A percentile compares a stretch with the other conserved stretches of the same genome.
Conservation (phyloP, 2,113 vertebrate genomes). For the Nothobranchius furzeri region DNA sequence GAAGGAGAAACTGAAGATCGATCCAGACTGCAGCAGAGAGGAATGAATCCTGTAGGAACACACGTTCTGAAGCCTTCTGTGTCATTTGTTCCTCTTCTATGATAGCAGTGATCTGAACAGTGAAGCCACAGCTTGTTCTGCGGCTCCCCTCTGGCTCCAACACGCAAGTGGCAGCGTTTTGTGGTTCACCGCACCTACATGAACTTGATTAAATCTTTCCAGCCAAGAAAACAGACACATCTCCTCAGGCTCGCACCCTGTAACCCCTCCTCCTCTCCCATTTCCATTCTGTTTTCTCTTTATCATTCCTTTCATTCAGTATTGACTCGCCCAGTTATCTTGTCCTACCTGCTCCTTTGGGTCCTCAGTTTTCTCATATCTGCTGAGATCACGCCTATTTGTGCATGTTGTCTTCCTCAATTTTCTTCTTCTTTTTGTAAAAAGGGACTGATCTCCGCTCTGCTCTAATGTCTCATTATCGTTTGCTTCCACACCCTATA, state of each 20-base stretch:
- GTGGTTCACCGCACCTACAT: slow-evolving; percentile 63
- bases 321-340: slow-evolving; percentile 45
- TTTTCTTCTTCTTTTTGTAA: slow-evolving; percentile 12
- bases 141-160: slow-evolving; percentile 34
- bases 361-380: slow-evolving; percentile 2
- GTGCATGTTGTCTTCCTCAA: neutral
- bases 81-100: neutral
- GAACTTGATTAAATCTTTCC: slow-evolving; percentile 72
- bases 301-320: slow-evolving; percentile 11
- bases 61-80: slow-evolving; percentile 2
- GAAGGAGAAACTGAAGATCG: slow-evolving; percentile 9
- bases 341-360: slow-evolving; percentile 14
- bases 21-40: slow-evolving; percentile 4
- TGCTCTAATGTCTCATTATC: neutral
- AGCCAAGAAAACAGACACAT: slow-evolving; percentile 62
- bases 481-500: neutral
- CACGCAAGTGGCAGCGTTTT: slow-evolving; percentile 48
- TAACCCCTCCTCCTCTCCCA: neutral
- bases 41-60: neutral
- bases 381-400: slow-evolving; percentile 6
- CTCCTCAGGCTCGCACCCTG: slow-evolving; percentile 25
- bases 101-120: slow-evolving; percentile 47
- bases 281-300: neutral
- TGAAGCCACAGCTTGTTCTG: slow-evolving; percentile 45
- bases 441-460: slow-evolving; percentile 4